Percentiles rank a stretch among this genome's conserved stretches.
Evolutionary conservation across 2,113 vertebrate genomes (phyloP).

Genomic region (Lasiurus borealis): DNA sequence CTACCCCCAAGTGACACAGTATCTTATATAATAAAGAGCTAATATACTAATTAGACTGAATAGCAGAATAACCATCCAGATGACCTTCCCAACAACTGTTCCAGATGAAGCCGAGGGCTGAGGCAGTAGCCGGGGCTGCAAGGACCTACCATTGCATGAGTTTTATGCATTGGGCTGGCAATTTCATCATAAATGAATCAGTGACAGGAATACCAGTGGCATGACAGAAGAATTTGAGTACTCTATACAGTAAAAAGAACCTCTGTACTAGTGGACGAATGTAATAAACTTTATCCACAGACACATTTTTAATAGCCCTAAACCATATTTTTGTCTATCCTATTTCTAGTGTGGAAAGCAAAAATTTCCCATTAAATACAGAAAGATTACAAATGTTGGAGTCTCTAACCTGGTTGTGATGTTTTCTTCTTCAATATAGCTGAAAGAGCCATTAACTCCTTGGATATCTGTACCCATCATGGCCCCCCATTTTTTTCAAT

Average conservation of each 20-base stretch:
- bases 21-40: neutral
- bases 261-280: neutral
- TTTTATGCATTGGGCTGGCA: no score
- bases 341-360: neutral
- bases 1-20: neutral
- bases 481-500: no score
- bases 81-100: no score
- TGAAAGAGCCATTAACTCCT: neutral
- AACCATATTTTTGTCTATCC: neutral
- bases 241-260: neutral
- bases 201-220: neutral
- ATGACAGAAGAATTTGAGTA: neutral
- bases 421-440: neutral
- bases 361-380: neutral
- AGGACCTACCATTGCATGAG: no score
- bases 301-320: neutral
- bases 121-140: no score
- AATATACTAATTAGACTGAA: no score
- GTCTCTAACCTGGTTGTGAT: neutral
- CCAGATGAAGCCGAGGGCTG: no score
- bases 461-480: neutral
- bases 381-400: neutral
- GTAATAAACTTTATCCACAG: neutral
- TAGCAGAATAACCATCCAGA: no score
- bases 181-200: neutral